Evolutionary conservation across 2,113 vertebrate genomes (phyloP).

Genomic region (Paracanthobrama guichenoti): DNA sequence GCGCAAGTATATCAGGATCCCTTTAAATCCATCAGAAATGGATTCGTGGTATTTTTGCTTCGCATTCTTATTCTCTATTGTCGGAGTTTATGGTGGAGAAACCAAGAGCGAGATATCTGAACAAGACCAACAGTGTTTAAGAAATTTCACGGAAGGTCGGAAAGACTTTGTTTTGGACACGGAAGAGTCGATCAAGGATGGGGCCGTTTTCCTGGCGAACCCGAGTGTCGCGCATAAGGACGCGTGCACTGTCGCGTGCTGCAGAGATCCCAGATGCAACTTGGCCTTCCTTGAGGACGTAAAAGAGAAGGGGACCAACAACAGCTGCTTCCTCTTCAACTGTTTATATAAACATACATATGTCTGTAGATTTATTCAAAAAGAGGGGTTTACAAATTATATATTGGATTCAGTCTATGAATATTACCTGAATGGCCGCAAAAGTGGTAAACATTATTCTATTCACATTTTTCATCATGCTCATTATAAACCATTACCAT

Average conservation of each 20-base stretch:
- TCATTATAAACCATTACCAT: background rate
- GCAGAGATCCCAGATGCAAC: conserved; percentile 75
- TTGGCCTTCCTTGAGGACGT: conserved; percentile 79
- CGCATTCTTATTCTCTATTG: background rate
- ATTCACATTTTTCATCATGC: background rate
- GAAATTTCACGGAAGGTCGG: conserved; percentile 68
- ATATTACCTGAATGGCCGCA: conserved; percentile 63
- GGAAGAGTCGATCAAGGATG: conserved; percentile 78
- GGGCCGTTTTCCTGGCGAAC: conserved; percentile 80
- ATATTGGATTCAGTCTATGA: conserved; percentile 69
- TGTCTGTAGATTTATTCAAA: conserved; percentile 84
- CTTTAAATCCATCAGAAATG: background rate
- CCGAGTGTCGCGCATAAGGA: conserved; percentile 51
- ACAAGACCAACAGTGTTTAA: conserved; percentile 39
- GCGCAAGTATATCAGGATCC: background rate
- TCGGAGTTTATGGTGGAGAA: background rate
- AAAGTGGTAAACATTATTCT: background rate
- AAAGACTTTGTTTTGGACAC: conserved; percentile 81
- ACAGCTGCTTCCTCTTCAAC: conserved; percentile 81
- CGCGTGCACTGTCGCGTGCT: conserved; percentile 81
- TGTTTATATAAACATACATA: conserved; percentile 83
- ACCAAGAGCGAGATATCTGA: background rate
- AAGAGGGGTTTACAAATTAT: conserved; percentile 78
- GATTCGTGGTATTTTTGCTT: background rate
- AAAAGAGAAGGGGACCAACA: conserved; percentile 40